Evolutionary conservation across 2,888 invertebrate genomes (phyloP), one percentile per base, ranked within the genome.

Genomic region (Apamea sordens): DNA sequence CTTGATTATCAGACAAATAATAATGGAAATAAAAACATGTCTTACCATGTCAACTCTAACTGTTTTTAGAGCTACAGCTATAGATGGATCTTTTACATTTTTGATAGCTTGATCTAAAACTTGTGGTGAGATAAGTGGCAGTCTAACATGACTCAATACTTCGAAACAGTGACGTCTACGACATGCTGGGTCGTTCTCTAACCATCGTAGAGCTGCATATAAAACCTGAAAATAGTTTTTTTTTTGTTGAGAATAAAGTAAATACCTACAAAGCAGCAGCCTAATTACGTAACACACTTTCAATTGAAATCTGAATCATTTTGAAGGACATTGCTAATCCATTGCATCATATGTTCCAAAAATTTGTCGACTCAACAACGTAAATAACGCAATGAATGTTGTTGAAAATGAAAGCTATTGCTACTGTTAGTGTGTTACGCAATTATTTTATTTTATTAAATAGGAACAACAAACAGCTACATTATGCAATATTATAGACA

Each of bases 181-280:
- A 74, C 98, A 97, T 32, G 97, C 96, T 28, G 98, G 98, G 92
- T 99, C 98, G 91, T 98, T 98, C 86, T 98, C 98, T 72, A 99
- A 97, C 99, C 99, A 99, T 88, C 98, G 97, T 87, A 99, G 96
- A 32, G 99, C 99, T 77, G 98, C 98, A 93, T 98, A 98, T 93
- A 99, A 98, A 82, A 98, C 98, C 98, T 98, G 92, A 63, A 92
- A 90, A 84, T 53, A 24, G 11, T 28, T 24, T 21, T 44, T 44
- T 13, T 32, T 50, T 50, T 59, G 10, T 50, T 67, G 21, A 61
- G 1, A 32, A 63, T 41, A n/a, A 15, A n/a, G 15, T 68, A 18
- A 10, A 18, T 41, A 41, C 15, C 7, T 21, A n/a, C 24, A 15
- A 11, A 59, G 5, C n/a, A 11, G n/a, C n/a, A n/a, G 56, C n/a